phyloP scores from a whole-genome alignment of 64 coral and sea anemone genomes.

The Stylophora pistillata region DNA sequence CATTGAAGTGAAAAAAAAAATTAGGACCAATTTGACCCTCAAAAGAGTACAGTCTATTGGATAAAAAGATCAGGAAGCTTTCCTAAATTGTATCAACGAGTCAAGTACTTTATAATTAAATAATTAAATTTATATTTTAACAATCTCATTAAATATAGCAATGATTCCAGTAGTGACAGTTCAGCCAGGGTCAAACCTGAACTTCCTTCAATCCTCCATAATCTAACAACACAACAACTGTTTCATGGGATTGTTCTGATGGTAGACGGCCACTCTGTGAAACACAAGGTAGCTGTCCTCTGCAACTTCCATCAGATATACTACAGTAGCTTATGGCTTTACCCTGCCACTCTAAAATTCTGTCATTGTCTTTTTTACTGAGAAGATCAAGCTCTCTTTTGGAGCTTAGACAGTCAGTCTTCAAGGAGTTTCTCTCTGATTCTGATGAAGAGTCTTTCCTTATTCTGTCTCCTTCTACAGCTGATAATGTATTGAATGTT shows the following conservation, averaged over 20 bases:
- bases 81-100: too few species aligned
- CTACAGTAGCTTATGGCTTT: neutral
- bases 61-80: too few species aligned
- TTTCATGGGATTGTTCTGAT: slow-evolving; percentile 17
- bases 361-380: neutral
- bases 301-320: neutral
- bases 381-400: neutral
- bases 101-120: neutral
- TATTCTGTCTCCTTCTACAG: neutral
- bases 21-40: too few species aligned
- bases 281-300: neutral
- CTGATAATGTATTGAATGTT: neutral
- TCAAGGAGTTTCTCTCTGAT: neutral
- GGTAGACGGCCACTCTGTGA: neutral
- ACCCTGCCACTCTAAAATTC: slow-evolving; percentile 10
- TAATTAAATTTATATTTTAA: neutral
- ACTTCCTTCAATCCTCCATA: neutral
- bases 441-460: neutral
- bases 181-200: neutral
- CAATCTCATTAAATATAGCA: slow-evolving; percentile 17
- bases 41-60: too few species aligned
- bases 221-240: slow-evolving; percentile 1
- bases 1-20: too few species aligned
- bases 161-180: neutral
- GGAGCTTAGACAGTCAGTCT: neutral